phyloP scores from a whole-genome alignment of 2,113 vertebrate genomes.

The Lasiurus borealis region DNA sequence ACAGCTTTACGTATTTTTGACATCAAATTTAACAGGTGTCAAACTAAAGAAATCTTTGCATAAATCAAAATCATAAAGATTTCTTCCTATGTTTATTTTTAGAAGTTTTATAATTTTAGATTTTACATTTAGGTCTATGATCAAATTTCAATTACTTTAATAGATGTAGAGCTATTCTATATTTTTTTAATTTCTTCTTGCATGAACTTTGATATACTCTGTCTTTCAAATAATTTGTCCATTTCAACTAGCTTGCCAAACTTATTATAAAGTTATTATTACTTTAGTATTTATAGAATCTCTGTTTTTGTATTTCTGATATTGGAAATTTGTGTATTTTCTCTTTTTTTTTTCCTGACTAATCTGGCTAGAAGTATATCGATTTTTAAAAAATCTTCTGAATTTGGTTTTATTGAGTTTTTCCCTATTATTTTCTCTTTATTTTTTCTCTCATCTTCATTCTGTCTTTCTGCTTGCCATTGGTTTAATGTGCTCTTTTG shows the following conservation, averaged over 20 bases:
- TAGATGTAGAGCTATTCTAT: neutral
- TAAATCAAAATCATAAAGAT: slow-evolving; percentile 1
- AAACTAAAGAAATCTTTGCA: neutral
- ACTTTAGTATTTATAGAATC: slow-evolving; percentile 15
- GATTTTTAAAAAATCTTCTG: neutral
- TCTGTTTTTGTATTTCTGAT: slow-evolving; percentile 14
- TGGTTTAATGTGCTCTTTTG: slow-evolving; percentile 17
- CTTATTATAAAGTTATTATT: slow-evolving; percentile 41
- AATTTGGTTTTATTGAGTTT: slow-evolving; percentile 1
- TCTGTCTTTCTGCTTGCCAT: neutral
- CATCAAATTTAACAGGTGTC: neutral
- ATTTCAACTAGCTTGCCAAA: slow-evolving; percentile 12
- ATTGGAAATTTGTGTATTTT: neutral
- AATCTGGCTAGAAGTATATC: neutral
- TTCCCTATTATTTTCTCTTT: neutral
- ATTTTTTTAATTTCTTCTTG: neutral
- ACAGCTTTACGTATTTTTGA: neutral
- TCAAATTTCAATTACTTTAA: slow-evolving; percentile 39
- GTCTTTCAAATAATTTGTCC: neutral
- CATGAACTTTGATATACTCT: neutral
- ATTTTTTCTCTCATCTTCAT: neutral
- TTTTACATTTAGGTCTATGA: slow-evolving; percentile 20
- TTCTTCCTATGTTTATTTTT: slow-evolving; percentile 5
- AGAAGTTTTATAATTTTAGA: neutral
- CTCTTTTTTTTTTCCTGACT: neutral